Conservation (phyloP, 2,797 vertebrate species). For the Lophotriccus pileatus region DNA sequence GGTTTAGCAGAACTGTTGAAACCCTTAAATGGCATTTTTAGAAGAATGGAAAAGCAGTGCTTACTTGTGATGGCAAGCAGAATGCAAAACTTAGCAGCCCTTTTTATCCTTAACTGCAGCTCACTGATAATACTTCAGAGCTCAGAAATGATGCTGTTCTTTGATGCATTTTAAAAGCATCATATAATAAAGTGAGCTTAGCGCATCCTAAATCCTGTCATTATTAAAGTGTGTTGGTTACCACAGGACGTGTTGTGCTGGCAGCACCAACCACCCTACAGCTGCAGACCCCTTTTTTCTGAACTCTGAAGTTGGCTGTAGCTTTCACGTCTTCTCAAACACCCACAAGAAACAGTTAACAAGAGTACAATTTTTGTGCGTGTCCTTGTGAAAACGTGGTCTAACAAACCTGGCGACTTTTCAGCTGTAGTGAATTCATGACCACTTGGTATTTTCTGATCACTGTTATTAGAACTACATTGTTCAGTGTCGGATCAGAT, state of each 20-base stretch:
- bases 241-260: neutral
- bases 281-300: neutral
- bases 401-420: neutral
- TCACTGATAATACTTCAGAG: slow-evolving; percentile 65
- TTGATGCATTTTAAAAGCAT: slow-evolving; percentile 51
- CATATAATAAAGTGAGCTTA: slow-evolving; percentile 50
- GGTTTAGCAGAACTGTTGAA: slow-evolving; percentile 69
- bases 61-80: slow-evolving; percentile 58
- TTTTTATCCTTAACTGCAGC: slow-evolving; percentile 72
- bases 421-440: neutral
- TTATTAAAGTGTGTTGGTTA: slow-evolving; percentile 52
- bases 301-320: neutral
- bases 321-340: neutral
- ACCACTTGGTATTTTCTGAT: neutral
- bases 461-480: neutral
- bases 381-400: neutral
- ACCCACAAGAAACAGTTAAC: neutral
- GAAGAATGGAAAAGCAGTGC: slow-evolving; percentile 60
- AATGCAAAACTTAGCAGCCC: slow-evolving; percentile 70
- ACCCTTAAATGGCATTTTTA: slow-evolving; percentile 66
- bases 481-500: neutral
- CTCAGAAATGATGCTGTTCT: slow-evolving; percentile 59
- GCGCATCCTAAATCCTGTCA: slow-evolving; percentile 33
- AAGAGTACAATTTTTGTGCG: neutral
- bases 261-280: neutral